These are phyloP conservation scores for Herpetotheres cachinnans DNA, from an alignment of 2,113 vertebrate genomes.

Conservation along the genomic window DNA sequence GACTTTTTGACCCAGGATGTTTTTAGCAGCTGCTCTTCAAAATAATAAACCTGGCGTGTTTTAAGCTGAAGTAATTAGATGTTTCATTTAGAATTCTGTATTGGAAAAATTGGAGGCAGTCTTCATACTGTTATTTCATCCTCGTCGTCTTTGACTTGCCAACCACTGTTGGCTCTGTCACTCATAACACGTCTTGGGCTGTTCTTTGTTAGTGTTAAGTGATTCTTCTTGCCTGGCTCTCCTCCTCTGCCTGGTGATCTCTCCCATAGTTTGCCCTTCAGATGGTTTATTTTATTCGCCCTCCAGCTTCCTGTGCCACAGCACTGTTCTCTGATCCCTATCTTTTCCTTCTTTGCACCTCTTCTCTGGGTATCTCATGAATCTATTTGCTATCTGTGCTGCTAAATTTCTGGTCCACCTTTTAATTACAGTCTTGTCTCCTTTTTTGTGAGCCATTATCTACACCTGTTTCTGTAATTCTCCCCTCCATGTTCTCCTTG, in stretches of 20 bases:
- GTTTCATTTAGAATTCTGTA: background rate
- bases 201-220: background rate
- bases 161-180: background rate
- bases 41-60: background rate
- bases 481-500: background rate
- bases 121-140: background rate
- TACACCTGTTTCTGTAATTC: background rate
- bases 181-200: background rate
- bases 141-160: background rate
- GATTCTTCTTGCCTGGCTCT: constrained; percentile 1
- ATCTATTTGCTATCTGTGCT: background rate
- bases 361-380: background rate
- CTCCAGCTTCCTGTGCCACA: background rate
- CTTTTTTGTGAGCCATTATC: background rate
- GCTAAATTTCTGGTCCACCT: background rate
- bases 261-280: background rate
- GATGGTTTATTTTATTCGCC: background rate
- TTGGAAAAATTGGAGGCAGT: background rate
- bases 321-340: background rate
- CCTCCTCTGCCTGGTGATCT: background rate
- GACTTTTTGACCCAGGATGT: background rate
- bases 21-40: background rate
- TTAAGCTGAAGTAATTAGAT: background rate
- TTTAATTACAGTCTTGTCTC: background rate
- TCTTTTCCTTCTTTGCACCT: background rate